Base-by-base conservation (phyloP, 1,140 invertebrate species). In the Drosophila equinoxialis region DNA sequence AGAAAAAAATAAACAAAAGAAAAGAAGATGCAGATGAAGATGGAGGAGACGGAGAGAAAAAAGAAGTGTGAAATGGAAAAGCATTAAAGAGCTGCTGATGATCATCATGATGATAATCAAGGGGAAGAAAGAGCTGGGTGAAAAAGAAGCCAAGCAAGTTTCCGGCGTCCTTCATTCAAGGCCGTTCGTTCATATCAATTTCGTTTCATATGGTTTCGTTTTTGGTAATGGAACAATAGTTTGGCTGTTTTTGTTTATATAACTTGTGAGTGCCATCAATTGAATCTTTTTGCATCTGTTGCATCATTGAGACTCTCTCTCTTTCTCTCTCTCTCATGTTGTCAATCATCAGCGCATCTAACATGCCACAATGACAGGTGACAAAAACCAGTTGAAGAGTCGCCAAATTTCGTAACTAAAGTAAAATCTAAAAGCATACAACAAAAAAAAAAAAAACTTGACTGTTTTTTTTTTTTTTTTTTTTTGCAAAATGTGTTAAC, bases 161-260 rank as follows among this genome's bases (percentile, higher is more conserved):
- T 89, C 85, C 84, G 81, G 84, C 84, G 84, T 89, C 84, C 84
- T 89, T 89, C 84, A 89, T 71, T 79, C 84, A 89, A 89, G 84
- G 84, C 84, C 84, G 85, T 89, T 89, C 45, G 45, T 23, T 51
- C 10, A 51, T 51, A 51, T 51, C 17, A 51, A 51, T 51, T 51
- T 51, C 45, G 45, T 51, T 51, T 51, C 17, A 20, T 23, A 23
- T 51, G 17, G 17, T 51, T 51, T 51, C 45, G 45, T 48, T 37
- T 37, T 11, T 30, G 37, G 20, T 23, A 23, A 23, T 51, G 45
- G 8, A 51, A 51, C 45, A 51, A 51, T 23, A 8, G 45, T 37
- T 37, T 10, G 35, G 5, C 1, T 30, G 30, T 0, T 37, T 37
- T 37, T 37, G 14, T 17, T 51, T 51, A 51, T 33, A 8, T 48